These are phyloP conservation scores for Atta texana DNA, from an alignment of 1,140 invertebrate genomes.

Conservation along the genomic window DNA sequence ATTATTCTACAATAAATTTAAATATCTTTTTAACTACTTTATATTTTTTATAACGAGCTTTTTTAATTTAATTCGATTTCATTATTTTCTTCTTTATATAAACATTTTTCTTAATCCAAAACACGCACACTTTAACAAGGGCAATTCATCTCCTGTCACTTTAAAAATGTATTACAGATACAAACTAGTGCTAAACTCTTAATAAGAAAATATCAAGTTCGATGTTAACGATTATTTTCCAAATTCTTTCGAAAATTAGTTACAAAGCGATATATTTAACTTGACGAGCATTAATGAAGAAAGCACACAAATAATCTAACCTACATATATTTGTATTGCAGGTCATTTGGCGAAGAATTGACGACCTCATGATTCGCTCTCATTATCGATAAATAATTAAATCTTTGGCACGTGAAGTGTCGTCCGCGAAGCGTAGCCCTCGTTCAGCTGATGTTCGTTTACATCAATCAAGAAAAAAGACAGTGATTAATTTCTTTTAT, in stretches of 20 bases:
- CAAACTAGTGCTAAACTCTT: neutral
- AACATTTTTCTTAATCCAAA: constrained; percentile 26
- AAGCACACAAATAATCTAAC: constrained; percentile 1
- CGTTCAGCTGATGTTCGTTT: neutral
- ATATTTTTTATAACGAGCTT: neutral
- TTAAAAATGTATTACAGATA: neutral
- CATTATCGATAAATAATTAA: constrained; percentile 63
- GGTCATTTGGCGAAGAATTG: constrained; percentile 18
- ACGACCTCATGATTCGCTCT: constrained; percentile 21
- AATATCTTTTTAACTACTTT: neutral
- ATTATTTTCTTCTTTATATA: neutral
- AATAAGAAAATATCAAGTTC: neutral
- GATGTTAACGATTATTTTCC: neutral
- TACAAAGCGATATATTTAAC: neutral
- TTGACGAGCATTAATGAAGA: constrained; percentile 19
- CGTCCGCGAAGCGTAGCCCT: neutral
- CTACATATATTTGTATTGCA: constrained; percentile 10
- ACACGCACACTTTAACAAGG: constrained; percentile 21
- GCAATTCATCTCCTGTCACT: neutral
- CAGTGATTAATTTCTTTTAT: constrained; percentile 28
- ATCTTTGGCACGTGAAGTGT: neutral
- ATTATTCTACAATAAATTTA: neutral
- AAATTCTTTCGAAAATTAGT: constrained; percentile 6
- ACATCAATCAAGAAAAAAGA: neutral
- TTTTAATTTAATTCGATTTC: constrained; percentile 32